Evolutionary conservation across 2,113 vertebrate genomes (phyloP), one percentile per base, ranked within the genome.

Genomic region (Malaclemys terrapin): DNA sequence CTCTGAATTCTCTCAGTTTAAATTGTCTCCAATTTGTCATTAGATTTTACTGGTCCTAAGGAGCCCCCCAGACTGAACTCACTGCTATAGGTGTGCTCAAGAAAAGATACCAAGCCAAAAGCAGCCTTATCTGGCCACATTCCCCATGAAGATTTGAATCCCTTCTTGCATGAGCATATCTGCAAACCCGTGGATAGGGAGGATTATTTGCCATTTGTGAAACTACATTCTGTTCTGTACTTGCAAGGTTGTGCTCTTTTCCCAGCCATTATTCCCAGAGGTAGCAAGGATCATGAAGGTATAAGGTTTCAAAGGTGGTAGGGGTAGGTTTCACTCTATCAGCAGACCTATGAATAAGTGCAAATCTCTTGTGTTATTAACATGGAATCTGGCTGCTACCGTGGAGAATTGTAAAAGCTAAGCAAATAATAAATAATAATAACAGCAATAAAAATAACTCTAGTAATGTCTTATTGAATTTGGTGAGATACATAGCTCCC

Each of bases 141-240:
- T 85, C 89, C 91, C 50, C 65, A 83, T 84, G 79, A 93, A 69
- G 59, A 82, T 80, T 75, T 90, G 82, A 86, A 50, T 86, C 85
- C 52, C 82, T 96, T 94, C 90, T 93, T 94, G 83, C 78, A 50
- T 16, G 13, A 86, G 80, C 93, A 88, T 31, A 54, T 85, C 94
- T 96, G 83, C 85, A 87, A 94, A 47, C 14, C 27, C 57, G 38
- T 10, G 10, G 42, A 20, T 84, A 96, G 93, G 65, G 95, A 5
- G 1, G 93, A 93, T 91, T 85, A 92, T 91, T 85, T 95, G 82
- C 54, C 83, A 85, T 93, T 96, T 95, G 10, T 95, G 89, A 89
- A 86, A 75, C 81, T 95, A 93, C 95, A 93, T 95, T 88, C 57
- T 81, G 2, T 56, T 83, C 65, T 95, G 7, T 93, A 87, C 35